phyloP scores from a whole-genome alignment of 1,140 invertebrate species.

The Ceratosolen solmsi region DNA sequence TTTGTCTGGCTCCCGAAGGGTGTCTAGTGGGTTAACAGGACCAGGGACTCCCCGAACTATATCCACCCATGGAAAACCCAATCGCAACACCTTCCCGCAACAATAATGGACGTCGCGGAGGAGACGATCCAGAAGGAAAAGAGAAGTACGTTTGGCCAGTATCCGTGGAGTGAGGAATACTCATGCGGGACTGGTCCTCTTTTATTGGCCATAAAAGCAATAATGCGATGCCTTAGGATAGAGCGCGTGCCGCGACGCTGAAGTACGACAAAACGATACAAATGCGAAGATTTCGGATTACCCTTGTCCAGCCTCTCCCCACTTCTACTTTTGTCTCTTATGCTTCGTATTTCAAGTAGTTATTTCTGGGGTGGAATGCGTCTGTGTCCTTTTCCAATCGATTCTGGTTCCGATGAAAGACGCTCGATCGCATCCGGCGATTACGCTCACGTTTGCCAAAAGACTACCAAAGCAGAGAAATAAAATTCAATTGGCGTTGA shows the following conservation, averaged over 20 bases:
- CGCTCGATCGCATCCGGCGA: conserved; percentile 10
- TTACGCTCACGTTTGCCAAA: conserved; percentile 17
- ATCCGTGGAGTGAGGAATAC: background rate
- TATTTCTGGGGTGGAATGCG: background rate
- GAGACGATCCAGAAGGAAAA: conserved; percentile 9
- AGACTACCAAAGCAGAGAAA: conserved; percentile 32
- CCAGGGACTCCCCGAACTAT: conserved; percentile 72
- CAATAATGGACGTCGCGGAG: conserved; percentile 62
- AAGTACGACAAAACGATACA: conserved; percentile 69
- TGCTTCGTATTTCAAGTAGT: conserved; percentile 20
- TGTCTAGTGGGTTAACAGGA: conserved; percentile 67
- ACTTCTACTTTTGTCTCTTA: background rate
- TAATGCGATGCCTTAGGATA: conserved; percentile 69
- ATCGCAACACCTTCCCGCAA: conserved; percentile 70
- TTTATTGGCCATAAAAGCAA: conserved; percentile 74
- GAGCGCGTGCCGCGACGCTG: conserved; percentile 59
- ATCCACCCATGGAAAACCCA: conserved; percentile 68
- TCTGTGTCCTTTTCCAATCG: conserved; percentile 18
- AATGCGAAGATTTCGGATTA: conserved; percentile 57
- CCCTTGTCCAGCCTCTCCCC: conserved; percentile 30
- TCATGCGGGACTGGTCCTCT: conserved; percentile 33
- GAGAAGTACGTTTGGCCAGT: conserved; percentile 15
- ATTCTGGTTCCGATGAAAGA: conserved; percentile 38
- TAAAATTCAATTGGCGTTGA: conserved; percentile 50
- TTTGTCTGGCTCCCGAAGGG: conserved; percentile 56